Evolutionary conservation across 1,140 invertebrate species (phyloP), one percentile per base, ranked within the genome.

Genomic region (Drosophila bifasciata): DNA sequence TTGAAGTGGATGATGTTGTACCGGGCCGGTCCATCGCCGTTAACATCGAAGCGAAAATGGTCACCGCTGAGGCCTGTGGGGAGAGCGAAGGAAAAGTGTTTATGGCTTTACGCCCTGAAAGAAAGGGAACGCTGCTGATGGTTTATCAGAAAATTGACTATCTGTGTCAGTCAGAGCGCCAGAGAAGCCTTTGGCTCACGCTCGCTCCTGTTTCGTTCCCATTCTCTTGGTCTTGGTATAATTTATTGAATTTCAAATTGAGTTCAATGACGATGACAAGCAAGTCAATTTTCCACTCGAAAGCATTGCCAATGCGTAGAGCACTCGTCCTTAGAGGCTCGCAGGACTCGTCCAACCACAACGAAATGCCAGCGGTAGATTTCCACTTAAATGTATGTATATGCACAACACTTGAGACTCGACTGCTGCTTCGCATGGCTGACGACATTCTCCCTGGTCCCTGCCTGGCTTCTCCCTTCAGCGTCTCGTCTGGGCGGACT

Each of bases 1-100:
- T 97, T 97, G 93, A 98, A 99, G 90, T 99, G 98, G 46, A 99
- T 95, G 60, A 99, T 98, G 81, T 98, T 97, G 92, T 99, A 99
- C 4, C 97, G 93, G 0, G 97, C 96, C 0, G 98, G 97, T 0
- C 97, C 98, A 83, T 99, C 98, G 1, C 97, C 97, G 79, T 97
- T 96, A 13, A 91, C 92, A 91, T 97, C 96, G 92, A 99, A 99
- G 67, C 95, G 95, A 91, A 99, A 99, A 77, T 95, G 93, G 90
- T 98, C 97, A 5, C 96, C 96, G 71, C 96, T 97, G 11, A 98
- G 92, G 86, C 97, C 97, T 96, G 75, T 28, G 58, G 66, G 46
- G 32, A 16, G 15, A 52, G 39, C 9, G 32, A 41, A 0, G 7
- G 52, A 28, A 21, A 32, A 23, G 41, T 36, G 77, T 85, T 81